phyloP scores from a whole-genome alignment of 2,888 invertebrate genomes.

The Herminia tarsipennalis region DNA sequence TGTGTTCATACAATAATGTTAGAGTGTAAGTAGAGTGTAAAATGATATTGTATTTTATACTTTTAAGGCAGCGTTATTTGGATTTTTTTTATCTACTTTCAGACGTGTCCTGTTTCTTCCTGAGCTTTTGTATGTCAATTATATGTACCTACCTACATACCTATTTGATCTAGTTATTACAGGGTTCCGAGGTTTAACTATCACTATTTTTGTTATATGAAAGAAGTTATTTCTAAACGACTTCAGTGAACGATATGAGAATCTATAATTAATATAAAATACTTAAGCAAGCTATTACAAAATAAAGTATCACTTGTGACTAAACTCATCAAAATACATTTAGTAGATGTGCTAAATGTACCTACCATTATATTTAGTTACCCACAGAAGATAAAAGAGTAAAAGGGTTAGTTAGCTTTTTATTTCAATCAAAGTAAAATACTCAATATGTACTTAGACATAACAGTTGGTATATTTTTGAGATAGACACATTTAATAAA shows the following conservation, averaged over 20 bases:
- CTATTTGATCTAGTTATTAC: constrained; percentile 55
- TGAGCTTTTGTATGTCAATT: constrained; percentile 75
- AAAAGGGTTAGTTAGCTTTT: too few relatives aligned
- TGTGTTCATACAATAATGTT: constrained; percentile 51
- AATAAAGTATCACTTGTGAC: too few relatives aligned
- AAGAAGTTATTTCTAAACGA: constrained; percentile 30
- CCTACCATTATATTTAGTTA: too few relatives aligned
- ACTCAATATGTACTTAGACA: too few relatives aligned
- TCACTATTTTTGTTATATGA: constrained; percentile 42
- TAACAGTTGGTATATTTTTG: too few relatives aligned
- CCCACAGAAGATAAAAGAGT: too few relatives aligned
- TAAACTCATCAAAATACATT: too few relatives aligned
- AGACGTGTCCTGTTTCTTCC: constrained; percentile 50
- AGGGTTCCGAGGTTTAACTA: constrained; percentile 52
- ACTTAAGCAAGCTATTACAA: too few relatives aligned
- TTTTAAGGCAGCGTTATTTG: constrained; percentile 29
- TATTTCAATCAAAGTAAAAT: too few relatives aligned
- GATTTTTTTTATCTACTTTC: constrained; percentile 18
- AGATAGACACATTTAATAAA: too few relatives aligned
- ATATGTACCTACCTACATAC: constrained; percentile 50
- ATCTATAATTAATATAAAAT: constrained; percentile 28
- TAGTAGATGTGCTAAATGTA: too few relatives aligned
- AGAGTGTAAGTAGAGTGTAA: constrained; percentile 33
- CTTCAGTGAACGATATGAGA: constrained; percentile 16
- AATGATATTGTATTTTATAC: constrained; percentile 27